Evolutionary conservation across 2,888 invertebrate genomes (phyloP).

Genomic region (Drosophila melanosoma): DNA sequence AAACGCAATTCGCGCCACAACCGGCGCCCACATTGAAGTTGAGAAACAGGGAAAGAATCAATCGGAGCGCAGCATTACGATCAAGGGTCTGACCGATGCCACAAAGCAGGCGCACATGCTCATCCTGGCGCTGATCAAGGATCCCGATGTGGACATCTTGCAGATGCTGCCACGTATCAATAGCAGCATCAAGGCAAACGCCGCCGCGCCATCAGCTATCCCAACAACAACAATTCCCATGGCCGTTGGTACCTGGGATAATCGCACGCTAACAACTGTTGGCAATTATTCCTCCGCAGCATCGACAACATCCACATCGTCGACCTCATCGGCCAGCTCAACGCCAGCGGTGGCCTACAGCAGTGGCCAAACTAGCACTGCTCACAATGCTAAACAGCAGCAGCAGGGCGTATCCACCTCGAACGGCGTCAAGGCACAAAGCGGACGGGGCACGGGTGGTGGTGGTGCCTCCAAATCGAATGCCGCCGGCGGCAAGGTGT

Average conservation of each 20-base stretch:
- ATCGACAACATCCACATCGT: constrained; percentile 77
- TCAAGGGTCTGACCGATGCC: constrained; percentile 96
- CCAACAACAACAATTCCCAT: constrained; percentile 35
- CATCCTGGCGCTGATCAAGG: constrained; percentile 96
- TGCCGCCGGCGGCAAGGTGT: constrained; percentile 44
- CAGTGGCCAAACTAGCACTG: constrained; percentile 32
- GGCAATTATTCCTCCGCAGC: constrained; percentile 71
- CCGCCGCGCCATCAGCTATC: constrained; percentile 12
- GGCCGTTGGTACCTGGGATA: constrained; percentile 84
- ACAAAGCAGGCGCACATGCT: constrained; percentile 96
- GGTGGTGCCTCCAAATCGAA: constrained; percentile 36
- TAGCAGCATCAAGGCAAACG: constrained; percentile 80
- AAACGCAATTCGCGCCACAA: constrained; percentile 98
- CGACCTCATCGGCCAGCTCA: constrained; percentile 72
- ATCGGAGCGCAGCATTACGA: constrained; percentile 97
- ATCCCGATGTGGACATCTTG: constrained; percentile 96
- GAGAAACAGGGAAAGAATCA: constrained; percentile 98
- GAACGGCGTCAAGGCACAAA: constrained; percentile 40
- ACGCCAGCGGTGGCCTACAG: constrained; percentile 59
- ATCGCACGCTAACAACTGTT: constrained; percentile 71
- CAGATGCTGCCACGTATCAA: constrained; percentile 90
- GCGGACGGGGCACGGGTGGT: constrained; percentile 38
- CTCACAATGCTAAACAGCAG: constrained; percentile 44
- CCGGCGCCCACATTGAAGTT: constrained; percentile 99
- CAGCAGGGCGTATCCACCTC: constrained; percentile 20